phyloP scores from a whole-genome alignment of 1,140 invertebrate species.

The Globodera ellingtonae region DNA sequence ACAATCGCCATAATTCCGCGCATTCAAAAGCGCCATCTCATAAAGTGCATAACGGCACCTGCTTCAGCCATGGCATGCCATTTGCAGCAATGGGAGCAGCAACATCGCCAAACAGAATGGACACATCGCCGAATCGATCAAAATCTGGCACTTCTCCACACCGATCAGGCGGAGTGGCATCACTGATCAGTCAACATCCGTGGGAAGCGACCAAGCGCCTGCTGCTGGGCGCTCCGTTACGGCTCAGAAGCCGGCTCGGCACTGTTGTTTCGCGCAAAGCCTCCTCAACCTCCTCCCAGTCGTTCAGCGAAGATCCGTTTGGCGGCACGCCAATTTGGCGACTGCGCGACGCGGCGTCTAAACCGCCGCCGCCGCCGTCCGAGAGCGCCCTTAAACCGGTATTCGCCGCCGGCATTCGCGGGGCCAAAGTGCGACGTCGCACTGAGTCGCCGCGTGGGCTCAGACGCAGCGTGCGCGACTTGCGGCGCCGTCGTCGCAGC shows the following conservation, averaged over 20 bases:
- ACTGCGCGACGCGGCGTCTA: not conserved
- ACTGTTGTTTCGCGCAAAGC: not conserved
- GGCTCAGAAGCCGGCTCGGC: not conserved
- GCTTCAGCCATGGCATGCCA: not conserved
- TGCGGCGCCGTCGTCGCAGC: not conserved
- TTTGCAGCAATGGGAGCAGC: not conserved
- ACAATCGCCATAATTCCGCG: constrained; percentile 5
- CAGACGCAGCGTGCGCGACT: constrained; percentile 6
- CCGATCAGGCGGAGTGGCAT: not conserved
- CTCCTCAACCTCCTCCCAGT: not conserved
- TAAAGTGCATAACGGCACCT: not conserved
- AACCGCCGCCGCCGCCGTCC: not conserved
- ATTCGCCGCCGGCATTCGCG: not conserved
- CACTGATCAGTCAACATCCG: not conserved
- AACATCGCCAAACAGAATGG: not conserved
- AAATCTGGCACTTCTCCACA: not conserved
- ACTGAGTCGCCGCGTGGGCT: constrained; percentile 27
- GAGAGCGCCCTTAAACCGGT: not conserved
- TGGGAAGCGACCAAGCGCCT: constrained; percentile 28
- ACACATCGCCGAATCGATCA: not conserved
- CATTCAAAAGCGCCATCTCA: not conserved
- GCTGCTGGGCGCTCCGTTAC: not conserved
- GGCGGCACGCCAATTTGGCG: constrained; percentile 9
- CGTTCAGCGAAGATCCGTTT: constrained; percentile 14
- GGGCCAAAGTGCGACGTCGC: constrained; percentile 15